These are phyloP conservation scores for Esox lucius DNA, from an alignment of 2,797 vertebrate genomes.

Conservation along the genomic window DNA sequence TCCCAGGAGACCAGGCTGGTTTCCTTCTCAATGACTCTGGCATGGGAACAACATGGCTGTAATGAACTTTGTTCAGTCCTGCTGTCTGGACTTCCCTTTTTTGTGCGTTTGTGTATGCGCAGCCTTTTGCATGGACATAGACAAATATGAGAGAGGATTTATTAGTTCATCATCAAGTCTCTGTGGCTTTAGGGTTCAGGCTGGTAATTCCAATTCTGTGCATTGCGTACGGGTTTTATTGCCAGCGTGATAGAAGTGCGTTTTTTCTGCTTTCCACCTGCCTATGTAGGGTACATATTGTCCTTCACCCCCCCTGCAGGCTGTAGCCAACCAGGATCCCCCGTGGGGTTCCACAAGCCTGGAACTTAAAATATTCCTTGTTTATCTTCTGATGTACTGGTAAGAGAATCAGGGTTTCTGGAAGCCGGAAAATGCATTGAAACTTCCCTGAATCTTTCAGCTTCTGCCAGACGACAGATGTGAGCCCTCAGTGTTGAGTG, in stretches of 20 bases:
- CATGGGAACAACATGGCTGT: conserved; percentile 46
- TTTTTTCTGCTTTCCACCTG: neutral
- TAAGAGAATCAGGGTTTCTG: no score
- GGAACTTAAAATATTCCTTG: no score
- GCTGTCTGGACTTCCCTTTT: conserved; percentile 56
- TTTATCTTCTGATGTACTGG: no score
- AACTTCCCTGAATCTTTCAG: no score
- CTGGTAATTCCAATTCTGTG: neutral
- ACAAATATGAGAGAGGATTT: neutral
- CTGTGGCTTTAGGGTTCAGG: neutral
- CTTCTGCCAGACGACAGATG: no score
- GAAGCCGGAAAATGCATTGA: no score
- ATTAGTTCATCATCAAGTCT: no score
- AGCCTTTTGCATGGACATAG: neutral
- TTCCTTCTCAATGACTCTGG: conserved; percentile 21
- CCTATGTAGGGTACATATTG: neutral
- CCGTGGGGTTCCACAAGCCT: neutral
- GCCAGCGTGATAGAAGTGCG: neutral
- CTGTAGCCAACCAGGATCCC: neutral
- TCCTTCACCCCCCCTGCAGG: neutral
- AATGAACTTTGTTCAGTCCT: conserved; percentile 65
- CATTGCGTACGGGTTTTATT: neutral
- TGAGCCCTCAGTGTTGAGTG: neutral
- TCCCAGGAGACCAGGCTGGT: conserved; percentile 44
- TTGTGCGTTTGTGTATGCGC: conserved; percentile 9